Conservation (phyloP, 1,140 invertebrate genomes). For the Drosophila santomea region DNA sequence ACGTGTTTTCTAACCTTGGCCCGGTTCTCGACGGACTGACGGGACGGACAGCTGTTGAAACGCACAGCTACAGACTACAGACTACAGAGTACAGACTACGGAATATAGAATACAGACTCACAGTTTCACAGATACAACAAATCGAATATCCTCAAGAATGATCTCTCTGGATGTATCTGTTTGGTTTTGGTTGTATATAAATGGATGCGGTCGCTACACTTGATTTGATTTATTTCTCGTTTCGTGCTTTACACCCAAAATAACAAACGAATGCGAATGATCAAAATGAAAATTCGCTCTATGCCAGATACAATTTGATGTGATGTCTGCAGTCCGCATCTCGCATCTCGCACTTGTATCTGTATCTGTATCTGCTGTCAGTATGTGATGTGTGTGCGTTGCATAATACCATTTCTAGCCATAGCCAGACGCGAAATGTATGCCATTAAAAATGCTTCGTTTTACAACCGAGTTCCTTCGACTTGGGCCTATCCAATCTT, state of each 20-base stretch:
- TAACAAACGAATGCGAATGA: constrained; percentile 76
- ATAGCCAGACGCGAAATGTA: constrained; percentile 52
- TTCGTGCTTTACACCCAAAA: constrained; percentile 82
- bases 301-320: constrained; percentile 49
- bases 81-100: not conserved
- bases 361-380: not conserved
- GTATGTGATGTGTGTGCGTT: constrained; percentile 54
- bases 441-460: constrained; percentile 59
- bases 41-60: constrained; percentile 54
- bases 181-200: constrained; percentile 53
- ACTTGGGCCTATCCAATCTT: constrained; percentile 21
- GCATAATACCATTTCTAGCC: constrained; percentile 78
- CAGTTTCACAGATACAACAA: constrained; percentile 55
- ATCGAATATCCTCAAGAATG: constrained; percentile 78
- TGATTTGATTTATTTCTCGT: constrained; percentile 84
- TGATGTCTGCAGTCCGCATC: constrained; percentile 55
- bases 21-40: constrained; percentile 65
- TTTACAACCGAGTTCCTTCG: constrained; percentile 48
- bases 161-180: constrained; percentile 25
- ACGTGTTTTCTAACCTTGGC: constrained; percentile 84
- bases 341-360: constrained; percentile 11
- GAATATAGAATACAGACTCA: not conserved
- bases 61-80: constrained; percentile 27
- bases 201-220: constrained; percentile 69
- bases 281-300: constrained; percentile 72